A percentile compares a stretch with the other conserved stretches of the same genome.
Conservation (phyloP, 2,888 invertebrate genomes). For the Megaustenia siamemsis region DNA sequence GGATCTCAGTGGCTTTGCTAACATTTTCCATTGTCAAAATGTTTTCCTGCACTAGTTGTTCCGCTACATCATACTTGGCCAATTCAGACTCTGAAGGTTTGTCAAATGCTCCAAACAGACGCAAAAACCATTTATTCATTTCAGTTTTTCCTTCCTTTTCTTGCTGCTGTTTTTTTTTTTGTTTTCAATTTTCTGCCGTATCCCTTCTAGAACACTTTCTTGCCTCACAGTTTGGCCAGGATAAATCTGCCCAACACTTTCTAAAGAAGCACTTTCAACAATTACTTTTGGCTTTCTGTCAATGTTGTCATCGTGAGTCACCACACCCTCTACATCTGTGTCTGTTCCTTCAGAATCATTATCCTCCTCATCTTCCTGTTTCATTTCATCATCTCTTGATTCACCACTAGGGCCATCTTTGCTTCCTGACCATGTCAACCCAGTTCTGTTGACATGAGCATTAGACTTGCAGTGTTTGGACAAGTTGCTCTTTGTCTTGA, state of each 20-base stretch:
- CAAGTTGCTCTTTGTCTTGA: conserved; percentile 97
- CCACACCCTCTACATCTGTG: conserved; percentile 52
- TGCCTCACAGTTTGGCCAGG: conserved; percentile 46
- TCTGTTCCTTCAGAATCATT: conserved; percentile 66
- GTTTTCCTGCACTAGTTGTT: conserved; percentile 24
- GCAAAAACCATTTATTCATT: conserved; percentile 36
- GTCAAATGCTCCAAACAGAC: conserved; percentile 49
- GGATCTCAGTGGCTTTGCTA: conserved; percentile 41
- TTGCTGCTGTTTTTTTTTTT: conserved; percentile 55
- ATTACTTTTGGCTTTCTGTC: conserved; percentile 32
- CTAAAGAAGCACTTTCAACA: not conserved
- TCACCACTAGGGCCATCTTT: conserved; percentile 82
- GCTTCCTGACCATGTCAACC: conserved; percentile 67
- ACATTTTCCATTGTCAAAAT: conserved; percentile 29
- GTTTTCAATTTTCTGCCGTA: conserved; percentile 59
- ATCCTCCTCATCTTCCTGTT: conserved; percentile 80
- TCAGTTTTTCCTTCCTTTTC: conserved; percentile 51
- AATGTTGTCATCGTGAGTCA: conserved; percentile 31
- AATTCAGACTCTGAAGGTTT: conserved; percentile 48
- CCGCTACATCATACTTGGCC: conserved; percentile 58
- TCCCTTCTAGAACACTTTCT: conserved; percentile 56
- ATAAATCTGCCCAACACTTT: not conserved
- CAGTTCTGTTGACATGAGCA: conserved; percentile 85
- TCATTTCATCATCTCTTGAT: conserved; percentile 63
- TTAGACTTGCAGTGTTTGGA: conserved; percentile 99